Evolutionary conservation across 2,113 vertebrate genomes (phyloP).

Genomic region (Rattus norvegicus): GRCr8 NC_086026.1:122773001-122773500

Average conservation of each 20-base stretch:
- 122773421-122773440: conserved; percentile 1
- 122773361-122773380: conserved; percentile 16
- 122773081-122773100: fast-evolving
- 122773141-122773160: conserved; percentile 13
- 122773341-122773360: not conserved
- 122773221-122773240: not conserved
- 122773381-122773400: conserved; percentile 10
- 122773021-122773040: conserved; percentile 74
- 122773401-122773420: not conserved
- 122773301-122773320: not conserved
- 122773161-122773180: conserved; percentile 12
- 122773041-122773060: not conserved
- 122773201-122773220: conserved; percentile 25
- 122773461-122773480: not conserved
- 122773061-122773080: not conserved
- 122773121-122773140: not conserved
- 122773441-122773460: not conserved
- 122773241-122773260: conserved; percentile 43
- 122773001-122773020: conserved; percentile 89
- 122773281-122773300: not conserved
- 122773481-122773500: not conserved
- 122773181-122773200: not conserved
- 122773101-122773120: not conserved
- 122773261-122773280: conserved; percentile 22
- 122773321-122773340: not conserved